Evolutionary conservation across 1,140 invertebrate species (phyloP), one percentile per base, ranked within the genome.

Genomic region (Polypedilum vanderplanki): DNA sequence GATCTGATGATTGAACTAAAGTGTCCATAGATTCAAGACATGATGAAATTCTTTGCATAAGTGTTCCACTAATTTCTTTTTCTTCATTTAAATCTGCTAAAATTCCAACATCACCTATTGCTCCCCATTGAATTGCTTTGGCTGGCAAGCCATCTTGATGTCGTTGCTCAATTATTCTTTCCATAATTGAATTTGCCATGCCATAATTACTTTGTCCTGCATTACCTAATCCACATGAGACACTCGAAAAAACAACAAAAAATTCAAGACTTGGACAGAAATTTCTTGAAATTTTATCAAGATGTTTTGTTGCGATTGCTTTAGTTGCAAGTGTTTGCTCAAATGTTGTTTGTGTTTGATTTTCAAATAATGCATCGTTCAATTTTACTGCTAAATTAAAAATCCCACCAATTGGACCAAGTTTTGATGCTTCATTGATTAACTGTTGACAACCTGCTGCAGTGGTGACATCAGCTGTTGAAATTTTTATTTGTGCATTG

Each of bases 171-270:
- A 87, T 88, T 12, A 89, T 84, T 74, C 86, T 82, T 77, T 89
- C 88, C 85, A 88, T 85, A 0, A 86, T 81, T 0, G 86, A 87
- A 75, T 89, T 88, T 0, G 86, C 83, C 83, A 87, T 85, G 57
- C 86, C 92, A 79, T 94, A 94, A 57, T 57, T 57, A n/a, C 12
- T 57, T 15, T 57, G 46, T 0, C 46, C 46, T n/a, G n/a, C n/a
- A 80, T 93, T 93, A 73, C 93, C 93, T 76, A 90, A 84, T 7
- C 92, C 91, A 81, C 90, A 91, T 73, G 87, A 87, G 3, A 93
- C 86, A 10, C 90, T 92, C 1, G 92, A 93, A 79, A 93, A 94
- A 0, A 90, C 87, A 8, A 88, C 85, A 75, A 89, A 88, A 33
- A 87, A 80, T 46, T 81, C 77, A 15, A 87, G 79, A 7, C 81